These are phyloP conservation scores for Tethya wilhelma DNA, from an alignment of 37 sponge, comb jelly and placozoan genomes.

Conservation along the genomic window DNA sequence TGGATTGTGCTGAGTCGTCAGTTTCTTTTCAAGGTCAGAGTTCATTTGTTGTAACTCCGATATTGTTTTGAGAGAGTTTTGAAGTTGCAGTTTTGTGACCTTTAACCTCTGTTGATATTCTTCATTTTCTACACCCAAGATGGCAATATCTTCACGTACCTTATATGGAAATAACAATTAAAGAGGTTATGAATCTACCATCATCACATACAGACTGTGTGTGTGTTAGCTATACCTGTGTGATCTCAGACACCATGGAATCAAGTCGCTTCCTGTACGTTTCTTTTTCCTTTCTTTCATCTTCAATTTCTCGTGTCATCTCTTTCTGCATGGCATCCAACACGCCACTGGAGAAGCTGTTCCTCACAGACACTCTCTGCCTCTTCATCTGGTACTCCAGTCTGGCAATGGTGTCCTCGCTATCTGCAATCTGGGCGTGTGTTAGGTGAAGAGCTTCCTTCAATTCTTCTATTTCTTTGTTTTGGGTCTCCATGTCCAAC, in stretches of 20 bases:
- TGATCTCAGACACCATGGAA: slow-evolving; percentile 9
- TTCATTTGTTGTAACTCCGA: not conserved
- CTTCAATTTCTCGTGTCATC: not conserved
- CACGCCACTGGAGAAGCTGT: not conserved
- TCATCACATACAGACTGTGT: no score
- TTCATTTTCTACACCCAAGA: slow-evolving; percentile 8
- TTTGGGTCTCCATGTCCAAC: slow-evolving; percentile 1
- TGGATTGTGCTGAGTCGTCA: not conserved
- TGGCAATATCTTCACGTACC: slow-evolving; percentile 10
- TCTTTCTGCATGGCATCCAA: slow-evolving; percentile 6
- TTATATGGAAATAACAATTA: not conserved
- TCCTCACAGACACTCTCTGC: not conserved
- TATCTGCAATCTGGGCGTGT: no score
- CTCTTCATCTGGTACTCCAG: not conserved
- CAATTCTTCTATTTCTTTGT: not conserved
- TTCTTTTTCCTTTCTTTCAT: not conserved
- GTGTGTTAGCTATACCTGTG: slow-evolving; percentile 19
- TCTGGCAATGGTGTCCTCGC: no score
- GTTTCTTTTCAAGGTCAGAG: not conserved
- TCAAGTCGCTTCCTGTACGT: not conserved
- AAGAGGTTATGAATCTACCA: no score
- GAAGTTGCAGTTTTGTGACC: not conserved
- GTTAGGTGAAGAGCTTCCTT: not conserved
- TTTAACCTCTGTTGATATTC: slow-evolving; percentile 3
- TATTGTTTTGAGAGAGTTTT: not conserved